Evolutionary conservation across 1,140 invertebrate species (phyloP).

Genomic region (Conus ventricosus): DNA sequence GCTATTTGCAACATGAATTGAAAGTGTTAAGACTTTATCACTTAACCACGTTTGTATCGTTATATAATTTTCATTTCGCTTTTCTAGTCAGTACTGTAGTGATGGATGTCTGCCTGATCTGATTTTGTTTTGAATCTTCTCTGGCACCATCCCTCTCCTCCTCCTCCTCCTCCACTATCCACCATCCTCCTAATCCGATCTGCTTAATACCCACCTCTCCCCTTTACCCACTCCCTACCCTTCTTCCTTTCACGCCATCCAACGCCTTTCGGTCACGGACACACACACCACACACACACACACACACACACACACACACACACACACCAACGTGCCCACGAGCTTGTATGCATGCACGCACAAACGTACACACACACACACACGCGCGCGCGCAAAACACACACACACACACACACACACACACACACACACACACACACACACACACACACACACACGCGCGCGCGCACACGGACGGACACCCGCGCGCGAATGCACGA

Average conservation of each 20-base stretch:
- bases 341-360: background rate
- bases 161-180: background rate
- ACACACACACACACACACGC: conserved; percentile 15
- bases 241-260: background rate
- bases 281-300: background rate
- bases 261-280: background rate
- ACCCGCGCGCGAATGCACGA: background rate
- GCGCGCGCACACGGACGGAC: background rate
- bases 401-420: background rate
- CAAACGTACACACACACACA: conserved; percentile 2
- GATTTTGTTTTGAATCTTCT: background rate
- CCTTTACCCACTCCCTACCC: background rate
- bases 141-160: background rate
- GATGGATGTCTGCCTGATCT: too few species aligned
- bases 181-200: background rate
- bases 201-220: background rate
- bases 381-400: background rate
- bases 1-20: too few species aligned
- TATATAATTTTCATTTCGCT: too few species aligned
- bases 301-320: background rate
- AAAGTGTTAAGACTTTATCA: too few species aligned
- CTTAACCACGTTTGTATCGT: too few species aligned
- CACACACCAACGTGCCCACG: background rate
- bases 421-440: conserved; percentile 2
- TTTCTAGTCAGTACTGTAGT: too few species aligned